Percentiles rank a stretch among this genome's conserved stretches.
Conservation (phyloP, 2,113 vertebrate species). For the Sturnus vulgaris region DNA sequence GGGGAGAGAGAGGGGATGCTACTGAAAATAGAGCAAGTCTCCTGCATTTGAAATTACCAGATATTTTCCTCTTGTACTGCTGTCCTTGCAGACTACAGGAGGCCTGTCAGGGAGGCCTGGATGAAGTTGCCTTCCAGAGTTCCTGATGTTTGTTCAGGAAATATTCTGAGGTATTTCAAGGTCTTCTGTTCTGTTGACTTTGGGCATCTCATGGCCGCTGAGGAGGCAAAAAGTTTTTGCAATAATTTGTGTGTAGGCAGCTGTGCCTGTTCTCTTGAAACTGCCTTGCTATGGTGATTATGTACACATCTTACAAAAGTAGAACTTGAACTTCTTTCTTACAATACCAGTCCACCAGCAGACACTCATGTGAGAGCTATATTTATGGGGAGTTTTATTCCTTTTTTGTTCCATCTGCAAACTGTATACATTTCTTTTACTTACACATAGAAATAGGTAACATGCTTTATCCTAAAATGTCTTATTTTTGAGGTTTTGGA, state of each 20-base stretch:
- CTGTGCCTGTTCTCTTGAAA: not conserved
- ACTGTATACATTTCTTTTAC: not conserved
- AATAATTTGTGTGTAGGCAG: not conserved
- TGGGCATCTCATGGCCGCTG: not conserved
- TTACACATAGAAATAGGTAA: not conserved
- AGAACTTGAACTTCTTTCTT: not conserved
- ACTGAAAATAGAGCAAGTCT: not conserved
- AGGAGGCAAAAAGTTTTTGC: not conserved
- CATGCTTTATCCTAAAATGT: not conserved
- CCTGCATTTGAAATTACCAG: not conserved
- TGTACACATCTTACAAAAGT: not conserved
- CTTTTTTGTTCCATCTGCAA: not conserved
- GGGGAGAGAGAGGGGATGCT: not conserved
- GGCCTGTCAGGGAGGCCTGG: not conserved
- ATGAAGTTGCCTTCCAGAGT: not conserved
- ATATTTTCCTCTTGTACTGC: not conserved
- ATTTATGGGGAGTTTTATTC: not conserved
- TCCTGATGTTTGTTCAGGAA: not conserved
- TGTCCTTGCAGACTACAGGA: not conserved
- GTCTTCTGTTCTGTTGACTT: not conserved
- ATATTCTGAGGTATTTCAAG: not conserved
- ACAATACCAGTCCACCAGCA: not conserved
- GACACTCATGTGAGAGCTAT: not conserved
- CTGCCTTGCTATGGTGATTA: not conserved
- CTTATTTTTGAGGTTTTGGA: not conserved